These are phyloP conservation scores for Sander vitreus DNA, from an alignment of 2,113 vertebrate species.

Conservation along the genomic window DNA sequence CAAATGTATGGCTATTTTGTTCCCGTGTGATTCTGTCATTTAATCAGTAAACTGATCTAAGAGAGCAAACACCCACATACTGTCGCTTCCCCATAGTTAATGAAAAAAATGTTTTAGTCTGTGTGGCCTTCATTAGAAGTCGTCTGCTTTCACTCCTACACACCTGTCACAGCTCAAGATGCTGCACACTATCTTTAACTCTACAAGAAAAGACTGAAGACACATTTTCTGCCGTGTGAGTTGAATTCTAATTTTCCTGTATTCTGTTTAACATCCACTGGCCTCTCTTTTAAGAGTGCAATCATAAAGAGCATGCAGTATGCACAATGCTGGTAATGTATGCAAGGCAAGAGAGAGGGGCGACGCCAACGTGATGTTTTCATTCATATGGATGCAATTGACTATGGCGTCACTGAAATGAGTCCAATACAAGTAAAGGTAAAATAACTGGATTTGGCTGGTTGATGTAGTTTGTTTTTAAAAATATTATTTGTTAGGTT, in stretches of 20 bases:
- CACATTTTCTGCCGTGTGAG: neutral
- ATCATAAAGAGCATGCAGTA: neutral
- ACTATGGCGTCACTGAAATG: neutral
- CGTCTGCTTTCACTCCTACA: constrained; percentile 41
- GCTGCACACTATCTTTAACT: neutral
- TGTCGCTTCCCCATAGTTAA: neutral
- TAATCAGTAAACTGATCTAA: constrained; percentile 25
- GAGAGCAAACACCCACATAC: constrained; percentile 1
- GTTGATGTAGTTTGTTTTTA: neutral
- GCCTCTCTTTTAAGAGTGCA: neutral
- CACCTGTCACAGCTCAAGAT: constrained; percentile 20
- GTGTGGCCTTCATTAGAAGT: constrained; percentile 35
- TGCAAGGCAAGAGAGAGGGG: neutral
- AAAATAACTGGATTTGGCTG: neutral
- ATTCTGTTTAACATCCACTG: neutral
- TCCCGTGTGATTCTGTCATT: constrained; percentile 5
- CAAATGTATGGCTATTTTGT: neutral
- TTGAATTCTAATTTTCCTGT: neutral
- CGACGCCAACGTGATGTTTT: neutral
- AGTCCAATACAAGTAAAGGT: too few relatives aligned
- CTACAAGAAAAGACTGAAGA: neutral
- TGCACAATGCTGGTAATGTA: neutral
- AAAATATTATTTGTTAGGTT: neutral
- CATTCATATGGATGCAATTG: neutral
- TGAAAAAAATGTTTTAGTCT: constrained; percentile 15